These are phyloP conservation scores for Nomada ruficornis DNA, from an alignment of 2,888 invertebrate genomes.

Conservation along the genomic window DNA sequence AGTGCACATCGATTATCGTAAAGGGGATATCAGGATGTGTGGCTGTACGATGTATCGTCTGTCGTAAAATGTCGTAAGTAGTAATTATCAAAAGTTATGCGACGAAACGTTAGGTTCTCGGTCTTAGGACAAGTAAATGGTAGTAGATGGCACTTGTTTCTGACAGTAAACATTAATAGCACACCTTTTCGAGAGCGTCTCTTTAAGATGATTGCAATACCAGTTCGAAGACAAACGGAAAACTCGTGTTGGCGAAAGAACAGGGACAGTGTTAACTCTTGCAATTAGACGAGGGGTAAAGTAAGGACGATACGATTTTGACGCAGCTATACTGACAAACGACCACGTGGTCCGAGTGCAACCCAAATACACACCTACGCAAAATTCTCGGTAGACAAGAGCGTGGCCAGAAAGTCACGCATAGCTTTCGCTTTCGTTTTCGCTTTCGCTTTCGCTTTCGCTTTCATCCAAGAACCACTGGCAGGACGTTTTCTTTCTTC, in stretches of 20 bases:
- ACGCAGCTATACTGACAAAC: slow-evolving; percentile 13
- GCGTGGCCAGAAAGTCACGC: slow-evolving; percentile 71
- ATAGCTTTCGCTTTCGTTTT: slow-evolving; percentile 42
- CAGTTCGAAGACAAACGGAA: too few species aligned
- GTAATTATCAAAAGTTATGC: not conserved
- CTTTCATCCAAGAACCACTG: slow-evolving; percentile 39
- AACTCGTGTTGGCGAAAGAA: too few species aligned
- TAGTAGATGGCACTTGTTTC: slow-evolving; percentile 43
- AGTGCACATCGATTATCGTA: slow-evolving; percentile 15
- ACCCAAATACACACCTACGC: slow-evolving; percentile 80
- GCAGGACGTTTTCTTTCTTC: not conserved
- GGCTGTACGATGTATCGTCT: slow-evolving; percentile 5
- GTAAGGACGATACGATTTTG: not conserved
- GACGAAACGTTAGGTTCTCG: not conserved
- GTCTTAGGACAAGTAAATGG: slow-evolving; percentile 36
- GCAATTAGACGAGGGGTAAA: not conserved
- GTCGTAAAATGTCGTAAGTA: slow-evolving; percentile 39
- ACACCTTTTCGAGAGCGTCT: not conserved
- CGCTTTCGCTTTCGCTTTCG: slow-evolving; percentile 20
- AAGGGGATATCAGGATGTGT: slow-evolving; percentile 13
- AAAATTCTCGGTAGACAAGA: slow-evolving; percentile 70
- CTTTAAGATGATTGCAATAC: not conserved
- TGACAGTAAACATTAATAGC: not conserved
- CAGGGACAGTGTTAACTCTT: too few species aligned
- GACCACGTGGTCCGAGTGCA: slow-evolving; percentile 74